A percentile compares a stretch with the other conserved stretches of the same genome.
These are phyloP conservation scores for Unio pictorum DNA, from an alignment of 2,888 invertebrate genomes.

Conservation along the genomic window DNA sequence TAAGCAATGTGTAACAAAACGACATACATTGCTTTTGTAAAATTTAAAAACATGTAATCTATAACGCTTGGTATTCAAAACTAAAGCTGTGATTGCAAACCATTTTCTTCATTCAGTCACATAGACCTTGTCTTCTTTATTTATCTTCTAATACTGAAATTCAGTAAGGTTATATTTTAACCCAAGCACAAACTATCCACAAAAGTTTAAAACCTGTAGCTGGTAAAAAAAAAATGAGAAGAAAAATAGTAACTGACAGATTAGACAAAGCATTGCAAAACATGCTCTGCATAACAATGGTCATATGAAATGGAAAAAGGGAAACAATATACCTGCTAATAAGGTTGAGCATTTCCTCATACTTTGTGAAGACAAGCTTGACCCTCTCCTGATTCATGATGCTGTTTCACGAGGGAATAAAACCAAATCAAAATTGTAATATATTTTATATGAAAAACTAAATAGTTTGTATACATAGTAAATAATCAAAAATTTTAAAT, in stretches of 20 bases:
- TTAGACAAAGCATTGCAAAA: neutral
- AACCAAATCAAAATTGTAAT: neutral
- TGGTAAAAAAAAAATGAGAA: neutral
- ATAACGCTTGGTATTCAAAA: too few relatives aligned
- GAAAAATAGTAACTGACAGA: neutral
- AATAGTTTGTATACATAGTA: neutral
- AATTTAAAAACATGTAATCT: too few relatives aligned
- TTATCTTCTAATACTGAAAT: too few relatives aligned
- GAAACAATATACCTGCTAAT: conserved; percentile 74
- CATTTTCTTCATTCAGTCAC: too few relatives aligned
- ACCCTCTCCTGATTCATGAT: conserved; percentile 81
- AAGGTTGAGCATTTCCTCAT: conserved; percentile 80
- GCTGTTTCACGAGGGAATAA: conserved; percentile 32
- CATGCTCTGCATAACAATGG: too few relatives aligned
- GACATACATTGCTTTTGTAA: too few relatives aligned
- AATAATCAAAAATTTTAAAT: neutral
- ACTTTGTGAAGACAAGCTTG: conserved; percentile 79
- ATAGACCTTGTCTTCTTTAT: too few relatives aligned
- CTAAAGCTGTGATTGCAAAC: too few relatives aligned
- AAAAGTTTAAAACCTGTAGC: too few relatives aligned
- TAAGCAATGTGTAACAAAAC: too few relatives aligned
- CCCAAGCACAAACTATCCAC: too few relatives aligned
- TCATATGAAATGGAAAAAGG: neutral
- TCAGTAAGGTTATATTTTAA: too few relatives aligned
- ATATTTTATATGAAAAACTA: neutral